phyloP scores from a whole-genome alignment of 2,113 vertebrate species.

The Aix galericulata region DNA sequence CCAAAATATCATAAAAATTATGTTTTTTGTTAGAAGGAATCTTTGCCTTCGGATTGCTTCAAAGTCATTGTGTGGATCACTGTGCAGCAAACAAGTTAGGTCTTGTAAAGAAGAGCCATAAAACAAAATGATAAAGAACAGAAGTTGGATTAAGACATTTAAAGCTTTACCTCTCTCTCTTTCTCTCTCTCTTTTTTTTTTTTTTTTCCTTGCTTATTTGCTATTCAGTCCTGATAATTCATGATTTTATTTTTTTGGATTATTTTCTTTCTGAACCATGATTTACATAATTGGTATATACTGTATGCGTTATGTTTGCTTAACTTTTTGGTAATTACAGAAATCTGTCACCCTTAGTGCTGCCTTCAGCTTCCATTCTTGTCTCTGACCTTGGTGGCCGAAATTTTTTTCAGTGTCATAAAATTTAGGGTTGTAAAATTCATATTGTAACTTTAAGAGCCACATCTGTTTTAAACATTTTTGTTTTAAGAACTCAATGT shows the following conservation, averaged over 20 bases:
- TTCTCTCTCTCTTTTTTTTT: not conserved
- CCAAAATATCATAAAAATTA: not conserved
- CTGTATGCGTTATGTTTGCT: not conserved
- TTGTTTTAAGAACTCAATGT: conserved; percentile 83
- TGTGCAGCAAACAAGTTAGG: not conserved
- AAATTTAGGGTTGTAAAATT: conserved; percentile 83
- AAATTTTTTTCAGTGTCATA: conserved; percentile 79
- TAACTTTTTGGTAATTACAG: not conserved
- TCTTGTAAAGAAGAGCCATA: not conserved
- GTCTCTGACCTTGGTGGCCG: conserved; percentile 73
- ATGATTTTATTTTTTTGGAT: not conserved
- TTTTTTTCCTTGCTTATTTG: not conserved
- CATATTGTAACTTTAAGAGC: conserved; percentile 85
- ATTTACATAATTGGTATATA: not conserved
- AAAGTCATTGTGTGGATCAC: not conserved
- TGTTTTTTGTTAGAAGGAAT: not conserved
- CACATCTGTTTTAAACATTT: conserved; percentile 89
- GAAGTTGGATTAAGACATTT: not conserved
- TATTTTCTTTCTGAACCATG: not conserved
- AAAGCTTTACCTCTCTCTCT: not conserved
- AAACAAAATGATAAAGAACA: not conserved
- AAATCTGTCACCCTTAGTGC: conserved; percentile 36
- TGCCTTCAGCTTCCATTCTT: conserved; percentile 61
- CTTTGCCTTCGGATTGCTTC: not conserved
- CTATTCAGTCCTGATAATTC: not conserved